A percentile compares a stretch with the other conserved stretches of the same genome.
Evolutionary conservation across 2,888 invertebrate species (phyloP).

Genomic region (Drosophila glabriapex): DNA sequence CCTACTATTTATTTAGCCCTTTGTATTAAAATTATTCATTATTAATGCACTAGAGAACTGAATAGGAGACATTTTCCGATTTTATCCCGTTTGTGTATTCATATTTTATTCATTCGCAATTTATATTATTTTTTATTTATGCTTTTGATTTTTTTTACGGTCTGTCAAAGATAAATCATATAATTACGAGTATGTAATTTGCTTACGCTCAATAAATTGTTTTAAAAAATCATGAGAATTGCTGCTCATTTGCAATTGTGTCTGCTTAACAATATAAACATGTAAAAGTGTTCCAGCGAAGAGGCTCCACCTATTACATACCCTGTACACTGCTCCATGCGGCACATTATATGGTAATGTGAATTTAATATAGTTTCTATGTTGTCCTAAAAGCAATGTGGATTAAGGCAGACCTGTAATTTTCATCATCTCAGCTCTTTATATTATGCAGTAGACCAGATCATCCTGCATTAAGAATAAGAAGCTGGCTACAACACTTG

Average conservation of each 20-base stretch:
- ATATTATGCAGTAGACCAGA: neutral
- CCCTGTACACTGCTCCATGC: neutral
- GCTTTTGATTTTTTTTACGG: neutral
- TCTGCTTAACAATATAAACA: conserved; percentile 57
- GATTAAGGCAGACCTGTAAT: neutral
- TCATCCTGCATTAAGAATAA: neutral
- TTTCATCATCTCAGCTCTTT: neutral
- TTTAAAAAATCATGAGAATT: conserved; percentile 64
- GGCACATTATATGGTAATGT: neutral
- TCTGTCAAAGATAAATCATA: neutral
- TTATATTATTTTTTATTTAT: neutral
- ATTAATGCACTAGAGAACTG: neutral
- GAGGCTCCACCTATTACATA: neutral
- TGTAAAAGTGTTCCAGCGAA: neutral
- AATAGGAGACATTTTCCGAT: neutral
- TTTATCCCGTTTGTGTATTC: neutral
- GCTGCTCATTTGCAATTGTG: conserved; percentile 15
- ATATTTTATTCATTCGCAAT: conserved; percentile 2
- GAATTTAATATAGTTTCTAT: neutral
- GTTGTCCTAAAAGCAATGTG: neutral
- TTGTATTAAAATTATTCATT: neutral
- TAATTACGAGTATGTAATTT: conserved; percentile 50
- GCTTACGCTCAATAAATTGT: conserved; percentile 80
- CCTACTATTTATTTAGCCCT: neutral
- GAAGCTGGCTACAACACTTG: neutral